A percentile compares a stretch with the other conserved stretches of the same genome.
Conservation (phyloP, 2,113 vertebrate genomes). For the western clawed frog (Xenopus tropicalis) region UCB_Xtro_10.0 CM004450.2:79539001-79539500, state of each 20-base stretch:
- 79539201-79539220: slow-evolving; percentile 18
- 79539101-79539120: not conserved
- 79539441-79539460: slow-evolving; percentile 41
- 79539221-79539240: slow-evolving; percentile 61
- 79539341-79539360: slow-evolving; percentile 53
- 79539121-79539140: not conserved
- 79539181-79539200: not conserved
- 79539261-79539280: slow-evolving; percentile 24
- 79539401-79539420: slow-evolving; percentile 70
- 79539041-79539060: not conserved
- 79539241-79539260: slow-evolving; percentile 60
- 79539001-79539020: not conserved
- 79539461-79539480: slow-evolving; percentile 59
- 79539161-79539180: not conserved
- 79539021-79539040: not conserved
- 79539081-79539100: not conserved
- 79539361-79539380: slow-evolving; percentile 55
- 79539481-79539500: slow-evolving; percentile 71
- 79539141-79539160: not conserved
- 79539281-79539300: too few species aligned
- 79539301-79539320: not conserved
- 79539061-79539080: not conserved
- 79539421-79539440: slow-evolving; percentile 62
- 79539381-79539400: slow-evolving; percentile 36
- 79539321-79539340: not conserved